Base-by-base conservation (phyloP, 1,140 invertebrate genomes). In the Drosophila melanica region DNA sequence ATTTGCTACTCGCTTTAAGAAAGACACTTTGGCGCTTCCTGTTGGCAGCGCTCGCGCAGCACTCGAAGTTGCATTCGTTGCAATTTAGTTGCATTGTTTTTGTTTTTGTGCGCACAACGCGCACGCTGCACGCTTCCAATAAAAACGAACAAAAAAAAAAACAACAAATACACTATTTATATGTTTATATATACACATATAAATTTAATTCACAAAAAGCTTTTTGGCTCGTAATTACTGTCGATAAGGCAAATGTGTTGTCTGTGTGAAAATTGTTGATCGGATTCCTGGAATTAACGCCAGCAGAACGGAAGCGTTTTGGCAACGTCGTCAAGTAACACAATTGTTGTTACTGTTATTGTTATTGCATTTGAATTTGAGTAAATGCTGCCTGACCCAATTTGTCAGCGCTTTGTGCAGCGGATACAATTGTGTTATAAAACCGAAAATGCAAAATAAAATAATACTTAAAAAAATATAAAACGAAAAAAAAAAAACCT, bases 271-370 rank as follows among this genome's bases (percentile, higher is more conserved):
- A 81, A 63, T 72, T 63, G 65, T 78, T 66, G 59, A 87, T 74
- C 70, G 39, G 79, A 76, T 86, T 86, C 81, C 81, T 87, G 81
- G 81, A 86, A 85, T 77, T 87, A 51, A 50, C 66, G 48, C 58
- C 58, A 54, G 48, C 66, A 65, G 81, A 85, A 87, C 82, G 81
- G 81, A 86, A 86, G 81, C 81, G 71, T 75, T 82, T 82, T 55
- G 70, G 75, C 54, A 71, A 71, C 68, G 68, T 73, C 48, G 81
- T 74, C 76, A 84, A 50, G 54, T 58, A 20, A 11, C 2, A 8
- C 10, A 16, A 54, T 72, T 33, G 59, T 71, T 45, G 62, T 68
- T 63, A 60, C 65, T 63, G 63, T 50, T 51, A 14, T 62, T 64
- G 45, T 63, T 42, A 27, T 62, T 74, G 53, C 53, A 65, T 66